A percentile compares a stretch with the other conserved stretches of the same genome.
These are phyloP conservation scores for Lycopodina hypogea DNA, from an alignment of 37 sponge, comb jelly and placozoan genomes.

Conservation along the genomic window DNA sequence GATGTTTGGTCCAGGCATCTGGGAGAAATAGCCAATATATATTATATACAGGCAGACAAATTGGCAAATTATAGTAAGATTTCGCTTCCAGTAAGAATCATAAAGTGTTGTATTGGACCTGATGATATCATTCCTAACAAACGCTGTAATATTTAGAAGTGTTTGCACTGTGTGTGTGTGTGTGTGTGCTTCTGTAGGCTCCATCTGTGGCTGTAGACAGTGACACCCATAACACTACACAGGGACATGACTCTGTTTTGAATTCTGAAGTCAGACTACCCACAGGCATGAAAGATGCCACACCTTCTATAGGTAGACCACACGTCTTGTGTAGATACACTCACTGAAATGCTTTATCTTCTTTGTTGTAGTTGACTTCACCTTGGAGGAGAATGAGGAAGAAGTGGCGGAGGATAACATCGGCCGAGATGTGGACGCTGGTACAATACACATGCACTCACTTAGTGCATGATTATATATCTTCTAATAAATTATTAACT, in stretches of 20 bases:
- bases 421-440: conserved; percentile 7
- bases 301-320: neutral
- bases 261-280: neutral
- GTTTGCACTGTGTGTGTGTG: too few species aligned
- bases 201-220: neutral
- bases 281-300: neutral
- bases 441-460: conserved; percentile 8
- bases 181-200: neutral
- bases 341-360: neutral
- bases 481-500: too few species aligned
- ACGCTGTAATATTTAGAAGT: too few species aligned
- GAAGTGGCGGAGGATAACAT: conserved; percentile 20
- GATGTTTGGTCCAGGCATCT: too few species aligned
- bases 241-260: conserved; percentile 8
- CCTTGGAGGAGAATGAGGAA: conserved; percentile 18
- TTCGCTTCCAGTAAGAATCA: too few species aligned
- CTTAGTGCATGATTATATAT: neutral
- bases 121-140: too few species aligned
- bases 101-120: too few species aligned
- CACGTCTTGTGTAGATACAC: neutral
- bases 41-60: too few species aligned
- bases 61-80: too few species aligned
- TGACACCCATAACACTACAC: conserved; percentile 3
- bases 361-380: neutral
- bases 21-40: too few species aligned